Evolutionary conservation across 2,113 vertebrate genomes (phyloP), one percentile per base, ranked within the genome.

Genomic region (Talpa occidentalis): DNA sequence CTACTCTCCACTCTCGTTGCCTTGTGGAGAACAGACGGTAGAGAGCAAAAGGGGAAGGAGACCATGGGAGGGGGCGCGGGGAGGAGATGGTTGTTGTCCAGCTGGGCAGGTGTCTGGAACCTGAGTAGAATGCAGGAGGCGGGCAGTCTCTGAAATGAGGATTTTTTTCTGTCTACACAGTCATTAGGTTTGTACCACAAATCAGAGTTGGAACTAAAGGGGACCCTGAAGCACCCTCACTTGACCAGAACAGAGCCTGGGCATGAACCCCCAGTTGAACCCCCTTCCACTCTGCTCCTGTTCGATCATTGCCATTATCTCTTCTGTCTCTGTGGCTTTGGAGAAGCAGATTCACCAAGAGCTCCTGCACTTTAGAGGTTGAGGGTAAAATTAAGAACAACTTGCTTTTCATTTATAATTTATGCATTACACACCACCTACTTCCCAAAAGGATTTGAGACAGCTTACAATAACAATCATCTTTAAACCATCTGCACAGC

Each of bases 391-490:
- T 94, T 70, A 76, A 97, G 95, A 95, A 59, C 93, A 78, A 86
- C 77, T 93, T 96, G 95, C 91, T 94, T 93, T 96, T 79, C 93
- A 52, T 95, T 86, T 89, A 95, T 97, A 96, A 97, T 97, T 95
- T 73, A 97, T 95, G 93, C 64, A 8, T 90, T 44, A 28, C 74
- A 44, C 73, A 91, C 95, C 88, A 93, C 91, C 91, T 86, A 94
- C 82, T 95, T 97, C 97, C 95, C 96, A 60, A 95, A 94, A 95
- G 80, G 95, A 93, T 95, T 84, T 62, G 94, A 97, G 84, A 85
- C 81, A 37, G 83, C 81, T 93, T 92, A 88, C 94, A 92, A 92
- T 72, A 95, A 93, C 77, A 77, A 70, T 88, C 77, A 62, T 94
- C 90, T 92, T 76, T 66, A 84, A 96, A 62, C 94, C 90, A 94